Conservation (phyloP, 2,888 invertebrate genomes). For the Macrophya alboannulata region DNA sequence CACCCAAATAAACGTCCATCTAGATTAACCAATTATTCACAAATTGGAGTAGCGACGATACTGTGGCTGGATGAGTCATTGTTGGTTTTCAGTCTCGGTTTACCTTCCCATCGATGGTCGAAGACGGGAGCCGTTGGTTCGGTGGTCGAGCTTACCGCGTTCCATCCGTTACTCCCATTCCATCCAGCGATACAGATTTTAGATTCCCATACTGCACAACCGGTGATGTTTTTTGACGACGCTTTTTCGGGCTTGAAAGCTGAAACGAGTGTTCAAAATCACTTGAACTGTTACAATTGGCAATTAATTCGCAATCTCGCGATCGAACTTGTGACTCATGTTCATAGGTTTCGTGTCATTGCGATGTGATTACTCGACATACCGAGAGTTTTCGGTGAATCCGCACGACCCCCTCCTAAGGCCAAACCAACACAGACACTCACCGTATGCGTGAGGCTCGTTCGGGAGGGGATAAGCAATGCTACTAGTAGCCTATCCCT, state of each 20-base stretch:
- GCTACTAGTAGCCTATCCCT: too few species aligned
- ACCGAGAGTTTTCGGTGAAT: too few species aligned
- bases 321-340: too few species aligned
- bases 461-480: too few species aligned
- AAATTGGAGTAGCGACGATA: not conserved
- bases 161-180: slow-evolving; percentile 61
- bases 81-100: not conserved
- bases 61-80: not conserved
- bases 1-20: not conserved
- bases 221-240: too few species aligned
- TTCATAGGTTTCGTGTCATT: too few species aligned
- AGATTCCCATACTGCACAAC: not conserved
- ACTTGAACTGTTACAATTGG: not conserved
- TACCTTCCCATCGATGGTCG: slow-evolving; percentile 74
- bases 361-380: not conserved
- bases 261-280: not conserved
- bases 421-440: too few species aligned
- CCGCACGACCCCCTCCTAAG: too few species aligned
- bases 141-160: slow-evolving; percentile 55
- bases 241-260: slow-evolving; percentile 18
- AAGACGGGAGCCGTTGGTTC: slow-evolving; percentile 67
- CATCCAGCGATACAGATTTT: slow-evolving; percentile 45
- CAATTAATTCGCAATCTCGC: not conserved
- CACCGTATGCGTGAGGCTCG: too few species aligned
- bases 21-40: not conserved